phyloP scores from a whole-genome alignment of 2,888 invertebrate genomes.

The Andrena hattorfiana region DNA sequence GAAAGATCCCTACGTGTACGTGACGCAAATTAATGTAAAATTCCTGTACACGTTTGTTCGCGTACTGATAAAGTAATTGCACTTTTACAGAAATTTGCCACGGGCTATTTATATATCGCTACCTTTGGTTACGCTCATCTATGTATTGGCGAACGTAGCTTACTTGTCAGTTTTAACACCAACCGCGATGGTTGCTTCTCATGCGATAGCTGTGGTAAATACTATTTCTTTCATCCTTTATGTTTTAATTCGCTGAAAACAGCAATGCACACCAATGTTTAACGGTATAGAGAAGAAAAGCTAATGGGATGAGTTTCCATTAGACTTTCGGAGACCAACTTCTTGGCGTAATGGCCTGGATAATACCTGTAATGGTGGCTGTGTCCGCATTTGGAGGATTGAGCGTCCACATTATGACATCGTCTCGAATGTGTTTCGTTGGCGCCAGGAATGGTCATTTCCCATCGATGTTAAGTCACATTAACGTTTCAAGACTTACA shows the following conservation, averaged over 20 bases:
- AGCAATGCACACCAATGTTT: background rate
- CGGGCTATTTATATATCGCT: conserved; percentile 96
- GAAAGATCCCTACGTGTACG: conserved; percentile 91
- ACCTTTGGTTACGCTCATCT: conserved; percentile 94
- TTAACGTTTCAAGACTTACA: conserved; percentile 91
- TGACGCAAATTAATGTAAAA: conserved; percentile 46
- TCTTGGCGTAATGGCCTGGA: conserved; percentile 91
- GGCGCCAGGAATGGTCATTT: conserved; percentile 96
- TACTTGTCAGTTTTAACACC: conserved; percentile 95
- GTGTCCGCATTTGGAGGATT: conserved; percentile 97
- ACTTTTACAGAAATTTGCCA: conserved; percentile 90
- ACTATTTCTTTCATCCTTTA: conserved; percentile 7
- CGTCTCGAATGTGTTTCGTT: conserved; percentile 96
- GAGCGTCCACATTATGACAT: conserved; percentile 98
- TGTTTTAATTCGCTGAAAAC: conserved; percentile 22
- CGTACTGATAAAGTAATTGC: conserved; percentile 20
- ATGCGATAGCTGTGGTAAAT: conserved; percentile 98
- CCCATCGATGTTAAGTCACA: conserved; percentile 92
- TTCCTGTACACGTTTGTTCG: no score
- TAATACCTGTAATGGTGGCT: conserved; percentile 96
- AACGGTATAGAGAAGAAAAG: background rate
- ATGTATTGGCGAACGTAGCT: conserved; percentile 94
- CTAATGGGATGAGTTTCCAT: conserved; percentile 62
- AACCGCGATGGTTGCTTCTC: conserved; percentile 93
- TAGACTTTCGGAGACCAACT: conserved; percentile 94